Conservation (phyloP, 2,113 vertebrate species). For the Scophthalmus maximus region DNA sequence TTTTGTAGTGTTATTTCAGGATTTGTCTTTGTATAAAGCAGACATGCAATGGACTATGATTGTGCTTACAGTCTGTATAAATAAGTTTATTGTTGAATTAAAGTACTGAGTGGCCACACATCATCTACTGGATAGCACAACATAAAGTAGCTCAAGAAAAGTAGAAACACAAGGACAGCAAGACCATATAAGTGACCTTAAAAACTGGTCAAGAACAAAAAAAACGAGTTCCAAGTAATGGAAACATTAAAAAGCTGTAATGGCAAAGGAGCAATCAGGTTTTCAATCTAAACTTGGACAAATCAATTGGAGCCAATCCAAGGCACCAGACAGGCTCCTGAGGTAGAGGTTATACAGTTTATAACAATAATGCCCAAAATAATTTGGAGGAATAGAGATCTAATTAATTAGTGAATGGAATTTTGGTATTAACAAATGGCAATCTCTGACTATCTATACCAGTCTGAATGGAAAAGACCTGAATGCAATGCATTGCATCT, state of each 20-base stretch:
- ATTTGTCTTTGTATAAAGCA: neutral
- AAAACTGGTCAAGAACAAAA: neutral
- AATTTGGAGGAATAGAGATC: neutral
- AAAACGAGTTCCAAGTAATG: neutral
- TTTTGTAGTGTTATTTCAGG: neutral
- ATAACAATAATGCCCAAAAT: neutral
- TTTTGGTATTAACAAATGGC: too few relatives aligned
- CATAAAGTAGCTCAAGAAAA: neutral
- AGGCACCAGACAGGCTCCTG: neutral
- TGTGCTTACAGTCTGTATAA: neutral
- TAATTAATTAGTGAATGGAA: neutral
- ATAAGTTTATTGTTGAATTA: too few relatives aligned
- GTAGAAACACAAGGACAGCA: too few relatives aligned
- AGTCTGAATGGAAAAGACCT: neutral
- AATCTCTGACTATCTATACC: neutral
- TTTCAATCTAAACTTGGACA: conserved; percentile 4
- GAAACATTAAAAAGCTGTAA: neutral
- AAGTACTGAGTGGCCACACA: neutral
- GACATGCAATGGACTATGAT: neutral
- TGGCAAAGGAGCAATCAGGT: neutral
- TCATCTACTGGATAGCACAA: neutral
- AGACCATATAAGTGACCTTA: neutral
- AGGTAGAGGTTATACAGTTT: neutral
- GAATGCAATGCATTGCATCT: neutral
- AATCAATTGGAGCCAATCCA: neutral